phyloP scores from a whole-genome alignment of 1,140 invertebrate genomes.

The Muscidifurax raptorellus region DNA sequence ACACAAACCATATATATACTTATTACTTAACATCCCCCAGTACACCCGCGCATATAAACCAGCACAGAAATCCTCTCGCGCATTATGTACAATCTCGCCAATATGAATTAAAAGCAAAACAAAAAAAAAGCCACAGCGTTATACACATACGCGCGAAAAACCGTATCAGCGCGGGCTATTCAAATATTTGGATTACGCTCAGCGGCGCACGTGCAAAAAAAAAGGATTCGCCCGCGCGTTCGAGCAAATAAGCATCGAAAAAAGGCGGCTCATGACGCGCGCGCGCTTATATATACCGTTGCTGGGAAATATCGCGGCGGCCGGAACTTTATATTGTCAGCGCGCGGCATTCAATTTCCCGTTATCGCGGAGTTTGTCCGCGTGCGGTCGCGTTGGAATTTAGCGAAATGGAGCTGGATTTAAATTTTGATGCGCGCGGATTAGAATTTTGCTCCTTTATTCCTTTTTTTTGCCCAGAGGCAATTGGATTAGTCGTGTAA shows the following conservation, averaged over 20 bases:
- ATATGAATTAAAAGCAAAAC: background rate
- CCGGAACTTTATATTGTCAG: no score
- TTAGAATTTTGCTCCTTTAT: no score
- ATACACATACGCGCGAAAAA: constrained; percentile 15
- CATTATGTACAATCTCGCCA: background rate
- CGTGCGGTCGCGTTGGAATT: background rate
- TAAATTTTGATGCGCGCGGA: no score
- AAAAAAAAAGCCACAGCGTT: background rate
- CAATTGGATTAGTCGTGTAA: background rate
- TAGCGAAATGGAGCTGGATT: background rate
- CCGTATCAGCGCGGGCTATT: background rate
- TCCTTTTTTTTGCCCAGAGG: no score
- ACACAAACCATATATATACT: no score
- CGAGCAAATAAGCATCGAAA: constrained; percentile 9
- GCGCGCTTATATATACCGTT: background rate
- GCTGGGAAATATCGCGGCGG: background rate
- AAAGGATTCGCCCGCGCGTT: background rate
- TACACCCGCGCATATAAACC: no score
- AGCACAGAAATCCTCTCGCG: no score
- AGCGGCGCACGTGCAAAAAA: background rate
- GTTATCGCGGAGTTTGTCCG: background rate
- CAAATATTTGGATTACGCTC: background rate
- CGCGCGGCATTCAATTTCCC: background rate
- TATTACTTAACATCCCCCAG: no score
- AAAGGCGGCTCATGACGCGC: background rate